Evolutionary conservation across 2,113 vertebrate genomes (phyloP), one percentile per base, ranked within the genome.

Genomic region (Apodemus sylvaticus): DNA sequence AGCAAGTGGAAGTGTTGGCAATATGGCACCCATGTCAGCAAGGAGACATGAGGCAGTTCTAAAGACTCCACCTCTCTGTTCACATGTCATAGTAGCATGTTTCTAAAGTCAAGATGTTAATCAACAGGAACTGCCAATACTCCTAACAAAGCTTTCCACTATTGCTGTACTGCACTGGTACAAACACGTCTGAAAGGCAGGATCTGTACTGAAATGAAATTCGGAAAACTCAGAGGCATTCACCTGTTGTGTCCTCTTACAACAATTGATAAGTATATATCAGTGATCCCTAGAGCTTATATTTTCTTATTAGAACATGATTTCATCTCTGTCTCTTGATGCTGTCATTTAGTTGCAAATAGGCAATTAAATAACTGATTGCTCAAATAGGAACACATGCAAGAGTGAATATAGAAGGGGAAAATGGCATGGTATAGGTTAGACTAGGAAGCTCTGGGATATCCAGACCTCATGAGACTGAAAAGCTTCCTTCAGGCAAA

Each of bases 1-100:
- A 97, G 39, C 74, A 94, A 96, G 64, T 64, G 90, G 73, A 88
- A 96, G 93, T 55, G 95, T 53, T 85, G 68, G 73, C 86, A 97
- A 93, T 34, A 95, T 24, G 86, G 82, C 42, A 91, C 14, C 94
- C 76, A 42, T 53, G 81, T 94, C 53, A 89, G 86, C 86, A 91
- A 71, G 29, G 79, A 93, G 86, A 71, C 45, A 83, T 26, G 90
- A 90, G 62, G 24, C 81, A 53, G 22, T 70, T 78, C 58, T 53
- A 82, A 11, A 96, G 79, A 95, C 73, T 74, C 81, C 8, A 45
- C 55, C 53, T 91, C 19, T 77, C n/a, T n/a, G 31, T 42, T 91
- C 68, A 89, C 51, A 29, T 17, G 60, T 79, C 81, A 92, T 66
- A 62, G 85, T 83, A 71, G 14, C 34, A 66, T 3, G 51, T 22